Evolutionary conservation across 2,888 invertebrate species (phyloP).

Genomic region (Nemotelus pantherinus): DNA sequence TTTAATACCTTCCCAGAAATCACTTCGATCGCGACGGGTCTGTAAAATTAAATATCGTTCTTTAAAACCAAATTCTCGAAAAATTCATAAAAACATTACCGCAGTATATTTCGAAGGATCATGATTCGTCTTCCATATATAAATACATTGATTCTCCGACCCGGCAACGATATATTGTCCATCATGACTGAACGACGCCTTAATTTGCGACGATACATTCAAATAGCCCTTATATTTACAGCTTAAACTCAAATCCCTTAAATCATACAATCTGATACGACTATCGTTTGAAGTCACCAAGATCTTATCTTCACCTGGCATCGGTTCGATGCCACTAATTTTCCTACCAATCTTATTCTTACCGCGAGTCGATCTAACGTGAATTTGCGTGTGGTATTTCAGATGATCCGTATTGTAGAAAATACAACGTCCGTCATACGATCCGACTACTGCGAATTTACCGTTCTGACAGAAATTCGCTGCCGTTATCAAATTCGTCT

Average conservation of each 20-base stretch:
- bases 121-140: constrained; percentile 97
- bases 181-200: constrained; percentile 96
- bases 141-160: constrained; percentile 96
- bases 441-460: constrained; percentile 97
- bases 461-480: constrained; percentile 98
- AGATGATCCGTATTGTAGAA: constrained; percentile 98
- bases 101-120: constrained; percentile 95
- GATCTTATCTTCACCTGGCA: constrained; percentile 95
- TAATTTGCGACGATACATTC: constrained; percentile 96
- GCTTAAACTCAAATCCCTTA: constrained; percentile 91
- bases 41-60: constrained; percentile 48
- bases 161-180: constrained; percentile 98
- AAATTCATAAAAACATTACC: constrained; percentile 60
- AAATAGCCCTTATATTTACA: constrained; percentile 96
- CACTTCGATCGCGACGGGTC: constrained; percentile 91
- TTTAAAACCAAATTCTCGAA: not conserved
- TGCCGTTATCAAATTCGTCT: constrained; percentile 92
- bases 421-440: constrained; percentile 97
- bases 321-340: constrained; percentile 96
- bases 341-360: constrained; percentile 94
- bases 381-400: constrained; percentile 97
- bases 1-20: constrained; percentile 97
- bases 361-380: constrained; percentile 94
- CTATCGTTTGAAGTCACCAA: constrained; percentile 98
- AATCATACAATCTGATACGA: constrained; percentile 92